phyloP scores from a whole-genome alignment of 2,797 vertebrate genomes.

The Phataginus tetradactyla region DNA sequence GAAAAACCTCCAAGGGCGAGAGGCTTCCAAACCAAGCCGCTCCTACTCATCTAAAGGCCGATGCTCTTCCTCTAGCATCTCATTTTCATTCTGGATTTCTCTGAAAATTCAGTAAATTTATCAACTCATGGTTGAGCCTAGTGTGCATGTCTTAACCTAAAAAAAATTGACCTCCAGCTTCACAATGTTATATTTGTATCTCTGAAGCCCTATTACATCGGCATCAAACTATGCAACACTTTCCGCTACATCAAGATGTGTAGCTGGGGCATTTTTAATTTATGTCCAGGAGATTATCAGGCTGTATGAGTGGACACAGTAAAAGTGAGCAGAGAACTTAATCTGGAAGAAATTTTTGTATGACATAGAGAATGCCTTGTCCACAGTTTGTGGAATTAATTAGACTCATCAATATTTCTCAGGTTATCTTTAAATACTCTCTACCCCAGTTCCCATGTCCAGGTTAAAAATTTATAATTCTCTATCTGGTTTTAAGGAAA shows the following conservation, averaged over 20 bases:
- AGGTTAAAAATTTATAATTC: neutral
- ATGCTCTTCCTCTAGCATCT: neutral
- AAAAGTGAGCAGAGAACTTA: neutral
- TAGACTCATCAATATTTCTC: neutral
- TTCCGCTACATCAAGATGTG: neutral
- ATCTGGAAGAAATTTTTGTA: neutral
- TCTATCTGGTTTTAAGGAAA: slow-evolving; percentile 39
- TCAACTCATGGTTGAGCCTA: neutral
- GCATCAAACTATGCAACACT: neutral
- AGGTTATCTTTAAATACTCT: neutral
- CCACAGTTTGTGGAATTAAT: neutral
- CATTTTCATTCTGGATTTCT: neutral
- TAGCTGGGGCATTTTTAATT: neutral
- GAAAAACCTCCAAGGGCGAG: neutral
- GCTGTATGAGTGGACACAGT: neutral
- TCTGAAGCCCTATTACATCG: neutral
- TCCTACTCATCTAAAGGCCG: neutral
- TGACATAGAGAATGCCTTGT: neutral
- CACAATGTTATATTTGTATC: neutral
- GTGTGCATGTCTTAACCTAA: neutral
- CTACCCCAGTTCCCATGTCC: neutral
- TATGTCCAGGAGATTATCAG: neutral
- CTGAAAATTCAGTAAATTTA: neutral
- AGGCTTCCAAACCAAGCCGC: neutral
- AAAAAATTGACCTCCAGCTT: neutral